Base-by-base conservation (phyloP, 2,797 vertebrate species). In the Onychomys arenicola region DNA sequence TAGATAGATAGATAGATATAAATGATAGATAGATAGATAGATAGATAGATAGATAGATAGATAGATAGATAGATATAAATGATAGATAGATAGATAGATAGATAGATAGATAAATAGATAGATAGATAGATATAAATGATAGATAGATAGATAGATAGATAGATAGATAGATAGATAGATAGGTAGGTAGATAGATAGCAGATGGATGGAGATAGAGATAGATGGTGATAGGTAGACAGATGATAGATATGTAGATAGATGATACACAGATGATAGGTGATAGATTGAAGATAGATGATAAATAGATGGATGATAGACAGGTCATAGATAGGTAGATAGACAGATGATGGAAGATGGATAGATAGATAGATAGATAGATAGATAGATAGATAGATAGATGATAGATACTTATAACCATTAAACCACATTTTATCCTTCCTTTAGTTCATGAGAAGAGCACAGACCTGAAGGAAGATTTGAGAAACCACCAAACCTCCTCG, bases 391-490 rank as follows among this genome's bases (percentile, higher is more conserved):
- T 49, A 49, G 46, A 49, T 49, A 49, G 46, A 49, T 78, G 13
- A 0, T 40, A 77, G 37, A 69, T 92, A 0, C 7, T 14, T 95
- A 9, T 92, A 13, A 4, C 46, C 78, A 59, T 92, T 61, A 92
- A 19, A 63, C 23, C 17, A 93, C 11, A 0, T 84, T 71, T 77
- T 91, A 63, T 69, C 0, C 87, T 3, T 84, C 43, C 81, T 95
- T 93, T 19, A 61, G 80, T 90, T 57, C 52, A 67, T 3, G 1
- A 27, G 5, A 59, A 49, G 32, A 1, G 63, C 13, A 87, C 14
- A 80, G 43, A 90, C 81, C 73, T 61, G 89, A 96, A 93, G 63
- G n/a, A 75, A 46, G 49, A 23, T n/a, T 29, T 43, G 34, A 96
- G 75, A 73, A 0, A 92, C 11, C 7, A 3, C 29, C 63, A 27